phyloP scores from a whole-genome alignment of 1,140 invertebrate genomes.

The Littorina saxatilis region DNA sequence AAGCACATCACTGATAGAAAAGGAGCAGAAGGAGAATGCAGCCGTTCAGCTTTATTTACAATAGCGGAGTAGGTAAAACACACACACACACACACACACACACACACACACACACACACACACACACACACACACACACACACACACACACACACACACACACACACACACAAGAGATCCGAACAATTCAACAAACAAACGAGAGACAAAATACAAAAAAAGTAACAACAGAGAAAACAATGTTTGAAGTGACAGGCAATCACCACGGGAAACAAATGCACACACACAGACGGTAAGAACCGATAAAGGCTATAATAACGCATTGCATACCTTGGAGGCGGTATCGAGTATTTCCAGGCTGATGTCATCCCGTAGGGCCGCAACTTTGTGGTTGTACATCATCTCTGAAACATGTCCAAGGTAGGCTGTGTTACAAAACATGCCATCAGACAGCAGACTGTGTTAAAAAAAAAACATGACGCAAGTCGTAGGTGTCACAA shows the following conservation, averaged over 20 bases:
- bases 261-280: background rate
- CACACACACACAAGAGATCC: background rate
- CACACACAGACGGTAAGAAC: background rate
- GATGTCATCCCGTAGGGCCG: slow-evolving; percentile 54
- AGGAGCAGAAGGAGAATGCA: background rate
- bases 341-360: slow-evolving; percentile 61
- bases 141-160: slow-evolving; percentile 28
- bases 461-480: background rate
- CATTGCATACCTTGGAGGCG: slow-evolving; percentile 46
- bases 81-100: background rate
- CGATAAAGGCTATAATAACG: background rate
- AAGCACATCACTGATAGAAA: background rate
- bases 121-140: slow-evolving; percentile 24
- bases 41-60: background rate
- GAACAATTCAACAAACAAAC: background rate
- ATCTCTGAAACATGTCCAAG: slow-evolving; percentile 52
- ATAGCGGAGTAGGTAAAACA: too few relatives aligned
- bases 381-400: slow-evolving; percentile 59
- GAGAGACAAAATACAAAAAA: background rate
- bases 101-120: slow-evolving; percentile 23
- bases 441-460: background rate
- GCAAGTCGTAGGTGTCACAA: background rate
- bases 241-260: background rate
- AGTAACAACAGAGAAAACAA: background rate
- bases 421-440: background rate